phyloP scores from a whole-genome alignment of 2,113 vertebrate species.

The Tiliqua scincoides region DNA sequence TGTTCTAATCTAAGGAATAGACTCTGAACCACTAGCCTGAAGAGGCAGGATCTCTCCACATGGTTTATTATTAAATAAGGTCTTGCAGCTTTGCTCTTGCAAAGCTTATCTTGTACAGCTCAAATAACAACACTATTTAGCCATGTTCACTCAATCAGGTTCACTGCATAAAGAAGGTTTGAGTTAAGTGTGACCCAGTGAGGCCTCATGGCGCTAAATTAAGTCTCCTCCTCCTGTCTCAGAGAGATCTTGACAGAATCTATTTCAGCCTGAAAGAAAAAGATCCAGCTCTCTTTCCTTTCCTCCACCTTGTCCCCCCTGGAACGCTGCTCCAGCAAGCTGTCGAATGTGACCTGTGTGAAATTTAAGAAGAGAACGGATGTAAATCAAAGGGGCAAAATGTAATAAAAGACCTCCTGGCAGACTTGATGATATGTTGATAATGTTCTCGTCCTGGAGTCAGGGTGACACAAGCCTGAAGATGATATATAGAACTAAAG shows the following conservation, averaged over 20 bases:
- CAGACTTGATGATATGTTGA: constrained; percentile 66
- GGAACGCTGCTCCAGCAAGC: constrained; percentile 15
- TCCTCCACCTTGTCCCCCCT: neutral
- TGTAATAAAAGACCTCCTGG: constrained; percentile 70
- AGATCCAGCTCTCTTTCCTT: neutral
- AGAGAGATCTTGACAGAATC: constrained; percentile 6
- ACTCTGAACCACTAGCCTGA: neutral
- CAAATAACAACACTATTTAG: neutral
- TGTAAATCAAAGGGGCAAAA: constrained; percentile 63
- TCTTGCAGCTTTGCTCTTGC: neutral
- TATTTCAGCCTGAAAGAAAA: constrained; percentile 56
- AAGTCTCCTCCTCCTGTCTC: constrained; percentile 3
- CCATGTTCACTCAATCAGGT: neutral
- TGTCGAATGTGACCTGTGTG: constrained; percentile 41
- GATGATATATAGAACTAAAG: constrained; percentile 79
- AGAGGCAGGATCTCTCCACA: neutral
- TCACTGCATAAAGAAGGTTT: no score
- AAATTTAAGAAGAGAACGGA: constrained; percentile 57
- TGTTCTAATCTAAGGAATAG: neutral
- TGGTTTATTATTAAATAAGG: neutral
- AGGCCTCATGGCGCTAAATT: neutral
- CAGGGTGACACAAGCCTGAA: constrained; percentile 78
- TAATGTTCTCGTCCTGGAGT: constrained; percentile 69
- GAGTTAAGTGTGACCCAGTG: neutral
- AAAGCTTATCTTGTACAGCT: neutral